A percentile compares a stretch with the other conserved stretches of the same genome.
Conservation (phyloP, 2,888 invertebrate species). For the Creontiades dilutus region DNA sequence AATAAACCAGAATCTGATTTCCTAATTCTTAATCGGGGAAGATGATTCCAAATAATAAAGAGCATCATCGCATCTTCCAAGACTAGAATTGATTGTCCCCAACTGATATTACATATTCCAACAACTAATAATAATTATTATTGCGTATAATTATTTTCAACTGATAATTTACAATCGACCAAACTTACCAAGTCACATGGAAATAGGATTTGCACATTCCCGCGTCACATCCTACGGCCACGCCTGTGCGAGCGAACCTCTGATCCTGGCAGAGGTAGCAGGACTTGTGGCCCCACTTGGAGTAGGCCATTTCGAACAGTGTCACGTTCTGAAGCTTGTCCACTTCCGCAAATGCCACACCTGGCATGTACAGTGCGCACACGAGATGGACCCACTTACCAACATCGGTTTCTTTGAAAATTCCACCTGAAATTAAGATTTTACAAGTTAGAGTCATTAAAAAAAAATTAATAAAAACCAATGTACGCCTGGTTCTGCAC, state of each 20-base stretch:
- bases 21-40: too few species aligned
- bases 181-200: constrained; percentile 94
- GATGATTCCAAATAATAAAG: too few species aligned
- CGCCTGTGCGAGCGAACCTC: constrained; percentile 92
- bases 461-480: not conserved
- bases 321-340: constrained; percentile 95
- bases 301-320: constrained; percentile 98
- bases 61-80: too few species aligned
- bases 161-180: not conserved
- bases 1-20: too few species aligned
- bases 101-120: too few species aligned
- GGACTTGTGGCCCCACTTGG: constrained; percentile 95
- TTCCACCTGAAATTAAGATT: constrained; percentile 83
- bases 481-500: too few species aligned
- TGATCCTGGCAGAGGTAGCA: constrained; percentile 95
- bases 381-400: constrained; percentile 99
- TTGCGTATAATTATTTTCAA: too few species aligned
- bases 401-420: constrained; percentile 97
- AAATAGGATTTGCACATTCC: constrained; percentile 98
- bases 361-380: constrained; percentile 98
- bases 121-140: too few species aligned
- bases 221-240: constrained; percentile 98
- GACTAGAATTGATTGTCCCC: too few species aligned
- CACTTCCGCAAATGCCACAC: constrained; percentile 97
- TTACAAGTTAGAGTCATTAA: not conserved